Evolutionary conservation across 2,113 vertebrate genomes (phyloP), one percentile per base, ranked within the genome.

Genomic region (Boleophthalmus pectinirostris): DNA sequence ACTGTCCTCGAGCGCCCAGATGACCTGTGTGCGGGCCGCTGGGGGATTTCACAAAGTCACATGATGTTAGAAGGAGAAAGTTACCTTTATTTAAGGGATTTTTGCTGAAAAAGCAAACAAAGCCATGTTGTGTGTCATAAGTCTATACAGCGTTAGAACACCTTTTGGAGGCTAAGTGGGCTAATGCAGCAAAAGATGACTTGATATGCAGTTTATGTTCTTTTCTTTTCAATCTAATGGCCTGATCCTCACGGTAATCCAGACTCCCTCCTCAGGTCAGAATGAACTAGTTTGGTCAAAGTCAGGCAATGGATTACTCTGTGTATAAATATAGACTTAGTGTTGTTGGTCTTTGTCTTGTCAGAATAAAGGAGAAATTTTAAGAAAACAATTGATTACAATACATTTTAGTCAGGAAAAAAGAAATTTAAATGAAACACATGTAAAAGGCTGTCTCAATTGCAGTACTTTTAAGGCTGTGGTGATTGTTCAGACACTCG

Each of bases 401-500:
- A 23, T 10, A 54, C 7, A 21, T 57, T 24, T 57, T 13, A 12
- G 56, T 12, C 5, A 29, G 25, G 23, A 24, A 14, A 1, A 76
- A 78, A 45, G 72, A 69, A 49, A 66, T 67, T 74, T 53, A 8
- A 14, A 58, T 67, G 58, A 61, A 72, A 68, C 66, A 68, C 53
- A 77, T 74, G 74, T 78, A 75, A 16, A 60, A 18, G 77, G 25
- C 33, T 79, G 51, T 66, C 35, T 66, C 5, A 35, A 38, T 68
- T 21, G 61, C 45, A 67, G 69, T 68, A 47, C 60, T 72, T 73
- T 76, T 68, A 69, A 66, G 61, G 56, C 63, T 57, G 57, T 63
- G 73, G 69, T 66, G 67, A 79, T 73, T 73, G 60, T 23, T 61
- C n/a, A 75, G 77, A 88, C 54, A 77, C 75, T 80, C 57, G 78